Percentiles rank a stretch among this genome's conserved stretches.
Evolutionary conservation across 2,797 vertebrate genomes (phyloP).

Genomic region (Pipistrellus kuhlii): DNA sequence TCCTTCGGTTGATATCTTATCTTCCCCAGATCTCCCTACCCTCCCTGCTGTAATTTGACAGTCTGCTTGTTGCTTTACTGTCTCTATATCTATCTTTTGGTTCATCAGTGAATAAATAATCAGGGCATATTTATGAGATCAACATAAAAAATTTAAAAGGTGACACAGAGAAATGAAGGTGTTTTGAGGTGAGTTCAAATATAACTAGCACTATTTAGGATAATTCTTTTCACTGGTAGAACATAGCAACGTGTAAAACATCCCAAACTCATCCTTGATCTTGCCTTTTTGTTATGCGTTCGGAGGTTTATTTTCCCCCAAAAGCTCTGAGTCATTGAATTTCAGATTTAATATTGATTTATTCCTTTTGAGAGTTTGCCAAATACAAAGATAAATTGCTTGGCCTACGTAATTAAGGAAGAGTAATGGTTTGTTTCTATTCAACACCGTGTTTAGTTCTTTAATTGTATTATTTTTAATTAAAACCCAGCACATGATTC

Average conservation of each 20-base stretch:
- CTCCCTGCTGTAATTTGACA: too few species aligned
- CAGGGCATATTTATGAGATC: conserved; percentile 6
- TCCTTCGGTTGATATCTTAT: too few species aligned
- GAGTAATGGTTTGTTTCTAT: conserved; percentile 74
- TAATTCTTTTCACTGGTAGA: conserved; percentile 13
- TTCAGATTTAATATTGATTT: conserved; percentile 76
- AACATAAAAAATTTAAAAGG: conserved; percentile 11
- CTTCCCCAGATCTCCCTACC: too few species aligned
- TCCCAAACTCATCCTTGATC: background rate
- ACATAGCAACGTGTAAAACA: background rate
- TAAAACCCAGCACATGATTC: conserved; percentile 61
- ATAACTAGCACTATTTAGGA: background rate
- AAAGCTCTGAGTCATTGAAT: conserved; percentile 52
- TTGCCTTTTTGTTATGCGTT: conserved; percentile 32
- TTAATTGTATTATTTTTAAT: conserved; percentile 81
- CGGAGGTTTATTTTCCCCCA: conserved; percentile 59
- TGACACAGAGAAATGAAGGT: background rate
- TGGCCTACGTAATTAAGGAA: conserved; percentile 69
- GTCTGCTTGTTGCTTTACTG: too few species aligned
- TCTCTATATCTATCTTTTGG: too few species aligned
- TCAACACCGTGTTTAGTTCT: conserved; percentile 61
- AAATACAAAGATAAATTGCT: conserved; percentile 76
- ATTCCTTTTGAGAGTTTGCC: conserved; percentile 69
- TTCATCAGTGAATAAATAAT: background rate
- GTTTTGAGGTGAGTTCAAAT: background rate